Evolutionary conservation across 2,888 invertebrate genomes (phyloP), one percentile per base, ranked within the genome.

Genomic region (Pseudanteris insignis): DNA sequence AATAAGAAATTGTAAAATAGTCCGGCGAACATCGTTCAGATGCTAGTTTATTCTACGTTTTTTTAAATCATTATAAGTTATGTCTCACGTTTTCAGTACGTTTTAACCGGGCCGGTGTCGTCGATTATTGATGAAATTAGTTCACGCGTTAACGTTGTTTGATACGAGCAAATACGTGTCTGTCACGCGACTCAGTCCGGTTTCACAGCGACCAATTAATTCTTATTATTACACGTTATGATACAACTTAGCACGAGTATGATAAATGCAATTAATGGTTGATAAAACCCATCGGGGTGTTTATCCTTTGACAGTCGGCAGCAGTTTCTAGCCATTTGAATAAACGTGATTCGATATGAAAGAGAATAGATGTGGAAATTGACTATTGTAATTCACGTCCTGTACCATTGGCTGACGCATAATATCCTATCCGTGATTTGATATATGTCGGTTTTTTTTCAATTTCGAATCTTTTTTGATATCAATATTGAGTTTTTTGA

Each of bases 301-400:
- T n/a, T n/a, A n/a, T n/a, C n/a, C n/a, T n/a, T n/a, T n/a, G n/a
- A n/a, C n/a, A n/a, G n/a, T n/a, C n/a, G n/a, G n/a, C n/a, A n/a
- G n/a, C n/a, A n/a, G 30, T 12, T 15, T 1, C 30, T 11, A 41
- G 9, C 8, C 9, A 29, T 30, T 29, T 12, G n/a, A 15, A 26
- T 28, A 15, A 34, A 28, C 14, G 24, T 33, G 18, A 41, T 41
- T 41, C 26, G 33, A 28, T 26, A 40, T 40, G 3, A 6, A 14
- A 15, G 40, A 40, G 28, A 12, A 37, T 28, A 2, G 40, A 26
- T 40, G 36, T 18, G 46, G 46, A 47, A 36, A 47, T 47, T 47
- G 36, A 36, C 47, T 47, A 47, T 47, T 47, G 14, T 47, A 47
- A 47, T 47, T 30, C 14, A 37, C 37, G 30, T 47, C 37, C 47